phyloP scores from a whole-genome alignment of 2,113 vertebrate species.

The Bufo bufo region DNA sequence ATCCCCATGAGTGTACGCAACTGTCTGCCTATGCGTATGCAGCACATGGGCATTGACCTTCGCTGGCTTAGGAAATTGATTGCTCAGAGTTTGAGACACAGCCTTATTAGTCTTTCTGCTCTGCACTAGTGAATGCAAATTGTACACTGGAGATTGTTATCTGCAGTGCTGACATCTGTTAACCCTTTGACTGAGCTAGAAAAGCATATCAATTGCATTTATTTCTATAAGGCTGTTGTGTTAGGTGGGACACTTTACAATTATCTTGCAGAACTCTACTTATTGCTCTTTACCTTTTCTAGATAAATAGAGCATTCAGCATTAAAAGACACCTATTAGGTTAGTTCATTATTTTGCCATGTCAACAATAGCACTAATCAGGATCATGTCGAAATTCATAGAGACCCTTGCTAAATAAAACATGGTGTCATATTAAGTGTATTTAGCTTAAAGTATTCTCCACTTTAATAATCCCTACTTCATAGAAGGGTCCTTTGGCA shows the following conservation, averaged over 20 bases:
- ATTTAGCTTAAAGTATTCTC: no score
- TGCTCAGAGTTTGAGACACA: conserved; percentile 2
- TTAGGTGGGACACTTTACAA: neutral
- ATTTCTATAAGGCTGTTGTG: neutral
- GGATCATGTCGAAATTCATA: neutral
- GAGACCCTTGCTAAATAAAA: neutral
- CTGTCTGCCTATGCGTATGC: neutral
- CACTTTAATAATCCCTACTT: neutral
- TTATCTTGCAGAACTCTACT: neutral
- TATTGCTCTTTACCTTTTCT: neutral
- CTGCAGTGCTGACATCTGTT: neutral
- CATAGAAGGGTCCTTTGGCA: neutral
- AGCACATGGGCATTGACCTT: conserved; percentile 35
- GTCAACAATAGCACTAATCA: neutral
- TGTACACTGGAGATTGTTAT: conserved; percentile 25
- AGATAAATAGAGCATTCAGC: neutral
- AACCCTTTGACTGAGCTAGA: neutral
- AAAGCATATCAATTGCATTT: neutral
- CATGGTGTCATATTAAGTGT: neutral
- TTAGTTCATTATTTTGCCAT: neutral
- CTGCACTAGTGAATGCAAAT: conserved; percentile 31
- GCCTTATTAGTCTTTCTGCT: conserved; percentile 27
- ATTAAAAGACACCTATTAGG: no score
- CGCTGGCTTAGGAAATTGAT: conserved; percentile 28
- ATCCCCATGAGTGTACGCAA: conserved; percentile 13